phyloP scores from a whole-genome alignment of 2,888 invertebrate genomes.

The Eucera pruinosa region DNA sequence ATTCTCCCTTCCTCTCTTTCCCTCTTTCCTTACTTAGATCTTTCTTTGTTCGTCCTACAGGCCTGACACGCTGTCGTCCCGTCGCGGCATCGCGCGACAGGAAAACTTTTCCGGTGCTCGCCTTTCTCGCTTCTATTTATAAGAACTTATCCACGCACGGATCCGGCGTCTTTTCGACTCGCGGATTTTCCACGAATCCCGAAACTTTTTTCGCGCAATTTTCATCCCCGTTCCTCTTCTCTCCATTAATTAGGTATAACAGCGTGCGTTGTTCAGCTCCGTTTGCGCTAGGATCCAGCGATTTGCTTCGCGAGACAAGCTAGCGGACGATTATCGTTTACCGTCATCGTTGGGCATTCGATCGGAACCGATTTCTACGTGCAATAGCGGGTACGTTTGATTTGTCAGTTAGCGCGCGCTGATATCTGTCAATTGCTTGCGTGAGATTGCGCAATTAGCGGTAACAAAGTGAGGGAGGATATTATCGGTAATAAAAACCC shows the following conservation, averaged over 20 bases:
- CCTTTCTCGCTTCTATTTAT: slow-evolving; percentile 69
- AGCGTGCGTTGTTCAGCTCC: not conserved
- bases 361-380: slow-evolving; percentile 61
- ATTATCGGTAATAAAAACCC: slow-evolving; percentile 30
- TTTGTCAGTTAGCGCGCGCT: slow-evolving; percentile 30
- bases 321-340: slow-evolving; percentile 30
- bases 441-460: slow-evolving; percentile 73
- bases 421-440: slow-evolving; percentile 69
- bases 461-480: slow-evolving; percentile 56
- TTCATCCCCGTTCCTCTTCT: not conserved
- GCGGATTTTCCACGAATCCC: slow-evolving; percentile 44
- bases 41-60: slow-evolving; percentile 32
- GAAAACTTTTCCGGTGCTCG: slow-evolving; percentile 69
- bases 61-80: slow-evolving; percentile 45
- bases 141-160: slow-evolving; percentile 38
- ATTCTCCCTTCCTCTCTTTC: not conserved
- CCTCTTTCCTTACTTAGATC: slow-evolving; percentile 11
- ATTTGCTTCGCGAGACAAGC: slow-evolving; percentile 19
- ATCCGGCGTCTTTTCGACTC: slow-evolving; percentile 19
- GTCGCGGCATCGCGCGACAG: slow-evolving; percentile 59
- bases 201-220: slow-evolving; percentile 19
- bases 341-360: slow-evolving; percentile 52
- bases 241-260: too few relatives aligned
- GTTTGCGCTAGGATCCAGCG: not conserved
- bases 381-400: slow-evolving; percentile 31